Evolutionary conservation across 2,797 vertebrate species (phyloP).

Genomic region (Manis javanica): DNA sequence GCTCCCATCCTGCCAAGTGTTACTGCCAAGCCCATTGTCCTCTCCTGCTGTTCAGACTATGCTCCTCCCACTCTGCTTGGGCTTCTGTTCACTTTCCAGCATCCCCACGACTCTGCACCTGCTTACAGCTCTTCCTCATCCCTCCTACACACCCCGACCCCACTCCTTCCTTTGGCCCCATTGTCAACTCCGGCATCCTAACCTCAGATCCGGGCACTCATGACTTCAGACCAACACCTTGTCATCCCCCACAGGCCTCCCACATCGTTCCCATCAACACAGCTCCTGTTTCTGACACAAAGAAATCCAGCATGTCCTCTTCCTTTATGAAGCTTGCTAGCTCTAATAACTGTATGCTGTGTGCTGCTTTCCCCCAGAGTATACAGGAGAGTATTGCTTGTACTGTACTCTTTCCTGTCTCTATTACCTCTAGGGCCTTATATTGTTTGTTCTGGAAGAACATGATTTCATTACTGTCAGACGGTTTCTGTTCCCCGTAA

Average conservation of each 20-base stretch:
- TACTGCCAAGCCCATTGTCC: slow-evolving; percentile 68
- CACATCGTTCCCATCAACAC: neutral
- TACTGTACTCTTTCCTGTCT: slow-evolving; percentile 51
- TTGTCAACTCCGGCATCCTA: neutral
- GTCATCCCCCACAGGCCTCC: neutral
- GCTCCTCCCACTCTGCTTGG: slow-evolving; percentile 67
- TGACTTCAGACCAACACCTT: neutral
- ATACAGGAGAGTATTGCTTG: slow-evolving; percentile 53
- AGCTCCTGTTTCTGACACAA: slow-evolving; percentile 9
- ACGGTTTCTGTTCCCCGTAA: slow-evolving; percentile 67
- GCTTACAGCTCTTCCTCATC: slow-evolving; percentile 19
- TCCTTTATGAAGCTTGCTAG: slow-evolving; percentile 8
- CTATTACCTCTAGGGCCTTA: slow-evolving; percentile 58
- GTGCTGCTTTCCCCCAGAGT: slow-evolving; percentile 51
- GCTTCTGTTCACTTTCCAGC: slow-evolving; percentile 41
- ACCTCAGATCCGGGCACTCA: neutral
- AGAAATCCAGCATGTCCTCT: neutral
- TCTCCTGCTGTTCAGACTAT: slow-evolving; percentile 72
- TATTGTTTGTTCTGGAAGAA: slow-evolving; percentile 70
- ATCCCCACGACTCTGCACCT: slow-evolving; percentile 40
- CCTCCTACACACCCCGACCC: neutral
- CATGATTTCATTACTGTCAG: slow-evolving; percentile 75
- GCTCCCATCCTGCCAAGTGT: slow-evolving; percentile 54
- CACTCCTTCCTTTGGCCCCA: neutral
- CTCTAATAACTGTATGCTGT: neutral